Percentiles rank a stretch among this genome's conserved stretches.
Conservation (phyloP, 2,113 vertebrate species). For the Ctenodactylus gundi region DNA sequence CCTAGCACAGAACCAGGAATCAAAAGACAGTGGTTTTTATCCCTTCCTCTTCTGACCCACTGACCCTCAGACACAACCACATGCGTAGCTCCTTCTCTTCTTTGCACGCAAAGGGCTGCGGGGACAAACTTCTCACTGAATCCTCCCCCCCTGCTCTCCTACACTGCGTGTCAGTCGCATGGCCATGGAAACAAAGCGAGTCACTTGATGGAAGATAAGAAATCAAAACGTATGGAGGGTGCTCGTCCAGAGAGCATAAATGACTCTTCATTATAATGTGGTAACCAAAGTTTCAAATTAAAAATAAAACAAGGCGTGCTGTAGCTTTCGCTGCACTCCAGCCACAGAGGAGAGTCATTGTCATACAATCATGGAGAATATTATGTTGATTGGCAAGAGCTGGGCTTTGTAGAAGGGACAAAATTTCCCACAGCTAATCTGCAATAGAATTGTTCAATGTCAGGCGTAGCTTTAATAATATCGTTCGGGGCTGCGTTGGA, state of each 20-base stretch:
- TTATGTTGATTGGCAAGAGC: constrained; percentile 79
- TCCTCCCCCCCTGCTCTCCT: background rate
- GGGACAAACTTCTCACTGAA: background rate
- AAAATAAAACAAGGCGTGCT: constrained; percentile 68
- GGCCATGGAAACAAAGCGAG: background rate
- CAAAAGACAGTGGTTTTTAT: background rate
- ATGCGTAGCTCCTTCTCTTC: background rate
- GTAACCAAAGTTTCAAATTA: constrained; percentile 65
- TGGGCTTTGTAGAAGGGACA: constrained; percentile 61
- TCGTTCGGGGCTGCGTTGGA: constrained; percentile 73
- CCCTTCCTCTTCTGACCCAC: no score
- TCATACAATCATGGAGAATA: constrained; percentile 73
- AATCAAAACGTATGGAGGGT: constrained; percentile 58
- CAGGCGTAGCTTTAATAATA: constrained; percentile 75
- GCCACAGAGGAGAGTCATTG: constrained; percentile 72
- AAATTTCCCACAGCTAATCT: constrained; percentile 69
- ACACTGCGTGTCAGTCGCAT: background rate
- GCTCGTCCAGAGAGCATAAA: constrained; percentile 55
- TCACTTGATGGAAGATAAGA: constrained; percentile 37
- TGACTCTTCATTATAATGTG: constrained; percentile 51
- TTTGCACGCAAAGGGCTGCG: background rate
- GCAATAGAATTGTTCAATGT: constrained; percentile 79
- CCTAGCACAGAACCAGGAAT: background rate
- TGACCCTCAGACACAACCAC: no score
- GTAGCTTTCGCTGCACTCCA: constrained; percentile 51